Base-by-base conservation (phyloP, 2,888 invertebrate genomes). In the Troglohyphantes excavatus region DNA sequence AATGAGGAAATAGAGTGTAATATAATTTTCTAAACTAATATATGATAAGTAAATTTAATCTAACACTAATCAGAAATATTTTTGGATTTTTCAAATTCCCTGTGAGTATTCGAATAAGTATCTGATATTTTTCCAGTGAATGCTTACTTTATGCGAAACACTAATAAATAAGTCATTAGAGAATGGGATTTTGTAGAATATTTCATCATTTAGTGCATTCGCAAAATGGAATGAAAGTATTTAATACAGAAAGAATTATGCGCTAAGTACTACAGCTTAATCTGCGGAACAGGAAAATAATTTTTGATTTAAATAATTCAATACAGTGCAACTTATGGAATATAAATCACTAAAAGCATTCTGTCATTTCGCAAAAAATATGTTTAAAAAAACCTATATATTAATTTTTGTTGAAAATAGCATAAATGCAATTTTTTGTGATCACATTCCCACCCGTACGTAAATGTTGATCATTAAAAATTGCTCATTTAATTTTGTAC, bases 101-200 rank as follows among this genome's bases (percentile, higher is more conserved):
- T 13, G 7, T 39, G 3, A 39, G n/a, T 11, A 39, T 39, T 39
- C 13, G 13, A 39, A 39, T 1, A 39, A 39, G 39, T 3, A 2
- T 7, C 39, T 11, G 7, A 39, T 39, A 11, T 39, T 5, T n/a
- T 46, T 0, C 6, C 26, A 53, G 46, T 53, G 53, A 17, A 53
- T 53, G n/a, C 39, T 39, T 72, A 72, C 72, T 90, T 78, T 73
- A 23, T 84, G 78, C 83, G 78, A 73, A 84, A 84, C 72, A 72
- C 78, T 53, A 27, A 53, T 61, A 29, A 61, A 26, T 84, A 72
- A 78, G 83, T 90, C 78, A 83, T 90, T 90, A 90, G 89, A 70
- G 43, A 81, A 81, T 81, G 81, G 73, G 81, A 83, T 90, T 79
- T 84, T 89, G 89, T 90, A 90, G 89, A 70, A 75, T 81, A 76